Conservation (phyloP, 2,888 invertebrate species). For the Torymus texanus region DNA sequence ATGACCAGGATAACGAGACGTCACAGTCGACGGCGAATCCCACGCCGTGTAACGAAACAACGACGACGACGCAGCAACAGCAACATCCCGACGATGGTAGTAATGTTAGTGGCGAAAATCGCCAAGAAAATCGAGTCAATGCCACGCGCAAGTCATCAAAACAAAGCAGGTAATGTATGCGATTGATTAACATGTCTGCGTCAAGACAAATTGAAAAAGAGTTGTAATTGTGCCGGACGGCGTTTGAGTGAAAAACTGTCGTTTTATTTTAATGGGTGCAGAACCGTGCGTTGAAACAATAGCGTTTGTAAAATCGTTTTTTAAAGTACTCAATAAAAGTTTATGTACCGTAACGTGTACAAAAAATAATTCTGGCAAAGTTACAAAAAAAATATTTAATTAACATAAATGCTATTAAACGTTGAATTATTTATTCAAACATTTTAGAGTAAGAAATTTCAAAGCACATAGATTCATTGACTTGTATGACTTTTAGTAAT, state of each 20-base stretch:
- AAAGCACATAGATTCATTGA: too few relatives aligned
- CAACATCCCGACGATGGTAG: neutral
- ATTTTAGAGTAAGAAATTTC: neutral
- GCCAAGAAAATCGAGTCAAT: constrained; percentile 19
- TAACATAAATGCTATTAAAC: too few relatives aligned
- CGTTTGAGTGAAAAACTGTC: too few relatives aligned
- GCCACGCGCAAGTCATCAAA: constrained; percentile 26
- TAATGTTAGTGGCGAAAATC: constrained; percentile 21
- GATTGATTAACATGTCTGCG: neutral
- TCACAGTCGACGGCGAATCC: constrained; percentile 31
- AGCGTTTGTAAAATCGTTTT: too few relatives aligned
- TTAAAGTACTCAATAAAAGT: too few relatives aligned
- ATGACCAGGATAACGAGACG: constrained; percentile 3
- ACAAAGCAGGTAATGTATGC: constrained; percentile 44
- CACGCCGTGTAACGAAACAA: constrained; percentile 22
- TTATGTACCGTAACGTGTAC: too few relatives aligned
- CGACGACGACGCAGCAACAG: constrained; percentile 10
- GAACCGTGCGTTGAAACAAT: too few relatives aligned
- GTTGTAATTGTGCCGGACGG: too few relatives aligned
- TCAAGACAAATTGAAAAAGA: neutral
- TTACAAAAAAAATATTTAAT: too few relatives aligned
- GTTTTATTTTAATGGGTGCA: too few relatives aligned
- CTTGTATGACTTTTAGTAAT: constrained; percentile 13
- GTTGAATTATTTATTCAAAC: too few relatives aligned
- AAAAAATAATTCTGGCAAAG: too few relatives aligned